phyloP scores from a whole-genome alignment of 2,888 invertebrate genomes.

The Neria commutata region DNA sequence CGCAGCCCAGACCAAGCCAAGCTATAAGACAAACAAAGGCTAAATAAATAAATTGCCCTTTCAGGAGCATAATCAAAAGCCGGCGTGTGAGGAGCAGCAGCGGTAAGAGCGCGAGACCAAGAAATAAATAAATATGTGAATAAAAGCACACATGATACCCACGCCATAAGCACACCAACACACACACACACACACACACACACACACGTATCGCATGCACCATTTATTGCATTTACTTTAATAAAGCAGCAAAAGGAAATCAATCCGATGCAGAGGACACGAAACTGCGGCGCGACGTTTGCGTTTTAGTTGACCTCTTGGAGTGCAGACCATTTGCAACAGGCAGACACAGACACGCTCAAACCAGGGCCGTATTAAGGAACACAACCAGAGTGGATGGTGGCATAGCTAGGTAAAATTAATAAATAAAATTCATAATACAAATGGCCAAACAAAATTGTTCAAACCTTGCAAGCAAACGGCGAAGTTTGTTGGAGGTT shows the following conservation, averaged over 20 bases:
- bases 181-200: too few species aligned
- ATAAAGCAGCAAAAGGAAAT: not conserved
- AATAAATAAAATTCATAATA: too few species aligned
- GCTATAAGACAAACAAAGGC: slow-evolving; percentile 30
- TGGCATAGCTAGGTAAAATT: too few species aligned
- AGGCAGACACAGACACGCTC: not conserved
- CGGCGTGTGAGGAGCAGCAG: not conserved
- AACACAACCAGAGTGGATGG: not conserved
- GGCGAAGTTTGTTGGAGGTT: too few species aligned
- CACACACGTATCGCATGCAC: not conserved
- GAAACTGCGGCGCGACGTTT: slow-evolving; percentile 9
- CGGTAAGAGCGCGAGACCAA: not conserved
- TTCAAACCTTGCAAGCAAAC: too few species aligned
- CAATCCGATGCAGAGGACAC: not conserved
- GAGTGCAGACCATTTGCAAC: slow-evolving; percentile 27
- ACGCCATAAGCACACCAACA: slow-evolving; percentile 21
- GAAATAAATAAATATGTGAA: slow-evolving; percentile 10
- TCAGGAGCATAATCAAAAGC: slow-evolving; percentile 19
- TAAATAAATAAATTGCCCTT: slow-evolving; percentile 27
- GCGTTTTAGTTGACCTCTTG: slow-evolving; percentile 35
- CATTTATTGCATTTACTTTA: not conserved
- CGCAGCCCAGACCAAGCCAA: slow-evolving; percentile 28
- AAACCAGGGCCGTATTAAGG: not conserved
- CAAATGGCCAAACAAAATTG: too few species aligned
- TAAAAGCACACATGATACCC: slow-evolving; percentile 16